Base-by-base conservation (phyloP, 2,113 vertebrate genomes). In the Apteryx owenii region DNA sequence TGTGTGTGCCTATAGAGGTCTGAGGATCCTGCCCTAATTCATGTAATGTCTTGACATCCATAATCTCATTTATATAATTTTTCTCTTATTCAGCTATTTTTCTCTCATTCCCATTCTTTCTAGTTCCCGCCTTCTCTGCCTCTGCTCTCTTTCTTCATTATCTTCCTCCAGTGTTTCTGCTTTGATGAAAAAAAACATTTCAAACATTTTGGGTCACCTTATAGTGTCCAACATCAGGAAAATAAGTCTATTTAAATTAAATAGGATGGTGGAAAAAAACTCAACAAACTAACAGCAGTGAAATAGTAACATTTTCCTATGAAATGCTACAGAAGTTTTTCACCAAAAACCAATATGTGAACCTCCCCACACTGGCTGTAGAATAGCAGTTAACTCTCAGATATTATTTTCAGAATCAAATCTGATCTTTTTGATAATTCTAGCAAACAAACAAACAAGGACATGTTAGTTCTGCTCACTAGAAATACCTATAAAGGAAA, bases 1-100 rank as follows among this genome's bases (percentile, higher is more conserved):
- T 80, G 68, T 77, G 77, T 95, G 93, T 95, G 75, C 81, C 91
- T 28, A 61, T 71, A 61, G 62, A 94, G 70, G 51, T 76, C 44
- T 89, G 79, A 91, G 82, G 85, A 82, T 70, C 75, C 42, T 77
- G 48, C 71, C 71, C 75, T 80, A 61, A 80, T 73, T 54, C 2
- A 6, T 88, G 88, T 5, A 65, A 16, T 94, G 87, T 91, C 65
- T 77, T 40, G 53, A 58, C 69, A 66, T 38, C n/a, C 48, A 56
- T 89, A 12, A 31, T 51, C 31, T 53, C 79, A 73, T 89, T 83
- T 58, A 44, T 66, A 40, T 73, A 69, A 2, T 40, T 91, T 93
- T 91, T 42, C 40, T 89, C 48, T 54, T 54, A 42, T 81, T 92
- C 95, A 42, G 46, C 31, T 84, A 0, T 19, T 70, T 85, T 91